Evolutionary conservation across 1,140 invertebrate species (phyloP), one percentile per base, ranked within the genome.

Genomic region (Sitophilus oryzae): DNA sequence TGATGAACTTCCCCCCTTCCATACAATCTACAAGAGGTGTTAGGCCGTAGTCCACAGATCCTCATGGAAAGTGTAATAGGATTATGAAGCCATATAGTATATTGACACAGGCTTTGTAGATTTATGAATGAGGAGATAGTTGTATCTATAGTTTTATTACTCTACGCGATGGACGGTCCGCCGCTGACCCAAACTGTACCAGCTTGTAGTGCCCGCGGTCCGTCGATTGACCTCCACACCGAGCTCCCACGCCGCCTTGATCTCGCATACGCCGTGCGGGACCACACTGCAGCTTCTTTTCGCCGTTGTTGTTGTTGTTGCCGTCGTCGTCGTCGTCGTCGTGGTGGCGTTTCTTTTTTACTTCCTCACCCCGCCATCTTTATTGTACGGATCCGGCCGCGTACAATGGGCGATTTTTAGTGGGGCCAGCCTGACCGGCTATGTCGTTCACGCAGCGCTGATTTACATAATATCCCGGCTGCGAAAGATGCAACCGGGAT

Each of bases 271-370:
- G 16, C 19, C 15, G 6, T 42, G 40, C 18, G 38, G 52, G 52
- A 55, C 52, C 52, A 55, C 52, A 47, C 44, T 25, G 52, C 45
- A 47, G 37, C 45, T 55, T 45, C 45, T 55, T 48, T 55, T 55
- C 46, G 23, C 18, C 18, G 18, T n/a, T n/a, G n/a, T n/a, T n/a
- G n/a, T n/a, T n/a, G n/a, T n/a, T n/a, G n/a, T n/a, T n/a, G n/a
- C n/a, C n/a, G n/a, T n/a, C n/a, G n/a, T n/a, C n/a, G n/a, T n/a
- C n/a, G n/a, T n/a, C n/a, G n/a, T n/a, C n/a, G n/a, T n/a, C n/a
- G n/a, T n/a, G n/a, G n/a, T n/a, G n/a, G n/a, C n/a, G n/a, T n/a
- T n/a, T n/a, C n/a, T n/a, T n/a, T n/a, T n/a, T n/a, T n/a, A n/a
- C 42, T 51, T 51, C 38, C 43, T 52, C 44, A 22, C 30, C 11